These are phyloP conservation scores for Stegodyphus mimosarum DNA, from an alignment of 1,140 invertebrate species.

Conservation along the genomic window DNA sequence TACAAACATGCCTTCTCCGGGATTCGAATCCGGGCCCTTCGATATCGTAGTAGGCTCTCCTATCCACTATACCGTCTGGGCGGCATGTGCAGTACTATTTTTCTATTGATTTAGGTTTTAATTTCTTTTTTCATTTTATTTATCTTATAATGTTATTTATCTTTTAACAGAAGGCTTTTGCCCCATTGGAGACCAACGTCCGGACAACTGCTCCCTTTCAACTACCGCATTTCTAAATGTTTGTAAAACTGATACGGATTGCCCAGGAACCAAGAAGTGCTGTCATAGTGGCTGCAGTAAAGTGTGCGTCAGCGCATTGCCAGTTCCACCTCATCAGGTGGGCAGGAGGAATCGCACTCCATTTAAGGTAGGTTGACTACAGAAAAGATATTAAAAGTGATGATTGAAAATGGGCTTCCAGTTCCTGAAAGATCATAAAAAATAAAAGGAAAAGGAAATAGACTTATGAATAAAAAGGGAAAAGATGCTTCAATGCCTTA, in stretches of 20 bases:
- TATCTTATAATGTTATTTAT: not conserved
- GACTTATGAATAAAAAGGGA: too few species aligned
- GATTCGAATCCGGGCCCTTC: too few species aligned
- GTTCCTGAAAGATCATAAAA: too few species aligned
- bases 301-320: constrained; percentile 49
- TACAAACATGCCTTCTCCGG: too few species aligned
- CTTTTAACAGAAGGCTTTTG: constrained; percentile 50
- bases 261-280: constrained; percentile 54
- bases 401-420: too few species aligned
- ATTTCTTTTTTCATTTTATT: not conserved
- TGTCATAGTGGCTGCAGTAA: constrained; percentile 52
- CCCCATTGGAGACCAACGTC: constrained; percentile 23
- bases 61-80: too few species aligned
- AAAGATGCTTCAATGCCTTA: too few species aligned
- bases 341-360: constrained; percentile 20
- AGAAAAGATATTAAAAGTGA: too few species aligned
- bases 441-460: too few species aligned
- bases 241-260: constrained; percentile 49
- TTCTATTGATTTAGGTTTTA: not conserved
- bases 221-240: constrained; percentile 31
- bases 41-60: too few species aligned
- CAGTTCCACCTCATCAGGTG: constrained; percentile 31
- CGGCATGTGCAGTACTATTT: not conserved
- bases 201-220: constrained; percentile 45
- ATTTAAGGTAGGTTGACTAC: constrained; percentile 13